These are phyloP conservation scores for Drosophila pruinosa DNA, from an alignment of 1,140 invertebrate species.

Conservation along the genomic window DNA sequence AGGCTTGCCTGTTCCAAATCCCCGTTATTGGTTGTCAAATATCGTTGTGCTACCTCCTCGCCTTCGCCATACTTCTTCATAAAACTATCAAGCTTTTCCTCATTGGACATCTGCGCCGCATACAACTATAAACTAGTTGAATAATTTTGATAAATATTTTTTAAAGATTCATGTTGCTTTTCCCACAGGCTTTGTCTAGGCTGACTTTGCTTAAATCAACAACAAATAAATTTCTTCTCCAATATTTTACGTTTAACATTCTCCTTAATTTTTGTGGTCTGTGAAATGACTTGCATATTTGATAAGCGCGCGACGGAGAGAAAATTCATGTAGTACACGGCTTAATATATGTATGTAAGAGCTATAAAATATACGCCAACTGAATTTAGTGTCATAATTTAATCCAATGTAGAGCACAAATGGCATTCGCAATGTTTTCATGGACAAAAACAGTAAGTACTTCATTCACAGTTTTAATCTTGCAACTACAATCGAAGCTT, in stretches of 20 bases:
- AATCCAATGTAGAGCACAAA: conserved; percentile 25
- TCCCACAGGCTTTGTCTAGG: background rate
- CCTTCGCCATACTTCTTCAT: conserved; percentile 59
- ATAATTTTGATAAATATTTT: conserved; percentile 21
- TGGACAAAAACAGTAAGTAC: background rate
- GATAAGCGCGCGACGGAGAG: conserved; percentile 4
- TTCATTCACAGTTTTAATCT: conserved; percentile 26
- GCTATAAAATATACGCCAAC: conserved; percentile 39
- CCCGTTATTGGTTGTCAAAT: conserved; percentile 55
- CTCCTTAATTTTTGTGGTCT: background rate
- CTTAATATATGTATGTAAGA: conserved; percentile 27
- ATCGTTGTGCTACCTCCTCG: conserved; percentile 51
- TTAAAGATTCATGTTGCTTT: conserved; percentile 10
- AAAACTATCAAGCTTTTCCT: conserved; percentile 63
- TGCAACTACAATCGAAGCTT: too few relatives aligned
- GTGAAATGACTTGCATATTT: conserved; percentile 14
- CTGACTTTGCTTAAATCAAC: conserved; percentile 12
- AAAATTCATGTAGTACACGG: conserved; percentile 23
- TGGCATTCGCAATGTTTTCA: conserved; percentile 1
- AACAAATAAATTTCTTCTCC: background rate
- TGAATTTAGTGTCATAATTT: conserved; percentile 44
- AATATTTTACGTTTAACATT: background rate
- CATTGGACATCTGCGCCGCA: conserved; percentile 62
- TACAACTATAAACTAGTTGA: conserved; percentile 1
- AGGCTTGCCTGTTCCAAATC: conserved; percentile 43